Evolutionary conservation across 2,888 invertebrate species (phyloP), one percentile per base, ranked within the genome.

Genomic region (Agrotis exclamationis): DNA sequence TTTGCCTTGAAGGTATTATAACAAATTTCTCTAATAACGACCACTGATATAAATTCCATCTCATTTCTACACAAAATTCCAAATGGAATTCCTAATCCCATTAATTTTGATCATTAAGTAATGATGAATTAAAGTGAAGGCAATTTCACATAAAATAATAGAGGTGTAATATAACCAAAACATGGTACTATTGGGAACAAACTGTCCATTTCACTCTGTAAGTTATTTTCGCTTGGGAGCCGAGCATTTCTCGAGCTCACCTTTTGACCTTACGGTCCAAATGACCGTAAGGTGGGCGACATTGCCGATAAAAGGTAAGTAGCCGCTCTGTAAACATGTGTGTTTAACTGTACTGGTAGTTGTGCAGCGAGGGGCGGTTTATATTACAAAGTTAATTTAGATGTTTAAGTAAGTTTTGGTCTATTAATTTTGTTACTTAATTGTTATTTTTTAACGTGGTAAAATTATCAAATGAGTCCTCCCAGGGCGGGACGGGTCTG

Each of bases 251-350:
- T 66, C 62, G 76, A 44, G 57, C 48, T 81, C 76, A 76, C 76
- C 76, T 76, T 74, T 76, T 51, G 82, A 76, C 77, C 77, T 63
- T n/a, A 48, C 33, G 20, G 45, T n/a, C 5, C 11, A 33, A 62
- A 51, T 65, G 59, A 51, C 69, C 58, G 39, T 14, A 22, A 51
- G 58, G 75, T 54, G 75, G 45, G 45, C 24, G 63, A 81, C 70
- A 60, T 48, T 44, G 39, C 14, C 45, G 53, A 54, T 69, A 59
- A 76, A 76, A 63, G 45, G 45, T 76, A 51, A 63, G 58, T 58
- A 56, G 54, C 22, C 50, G 24, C 33, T 28, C 44, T 73, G 54
- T 68, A 68, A 63, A 70, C 56, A 63, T 63, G 68, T 76, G 77
- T 62, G 57, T 57, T 63, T 60, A 22, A 70, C 39, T 57, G 33